A percentile compares a stretch with the other conserved stretches of the same genome.
Evolutionary conservation across 2,113 vertebrate species (phyloP).

Genomic region (Raja brachyura): DNA sequence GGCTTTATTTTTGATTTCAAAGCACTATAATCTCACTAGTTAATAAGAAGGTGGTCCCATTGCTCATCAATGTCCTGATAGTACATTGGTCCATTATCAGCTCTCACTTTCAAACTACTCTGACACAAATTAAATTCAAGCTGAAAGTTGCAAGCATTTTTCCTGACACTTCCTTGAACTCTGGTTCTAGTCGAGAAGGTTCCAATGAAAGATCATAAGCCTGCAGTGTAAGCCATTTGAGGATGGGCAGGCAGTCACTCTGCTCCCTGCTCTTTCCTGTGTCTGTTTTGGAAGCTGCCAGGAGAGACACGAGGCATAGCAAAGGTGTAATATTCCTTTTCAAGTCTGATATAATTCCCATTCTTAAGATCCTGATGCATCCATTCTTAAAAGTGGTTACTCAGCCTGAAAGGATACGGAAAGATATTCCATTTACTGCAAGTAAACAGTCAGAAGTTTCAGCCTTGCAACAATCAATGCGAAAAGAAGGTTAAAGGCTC

Average conservation of each 20-base stretch:
- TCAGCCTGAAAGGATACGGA: not conserved
- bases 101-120: not conserved
- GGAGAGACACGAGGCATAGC: not conserved
- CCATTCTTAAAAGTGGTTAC: not conserved
- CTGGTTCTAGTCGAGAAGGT: not conserved
- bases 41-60: not conserved
- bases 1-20: too few species aligned
- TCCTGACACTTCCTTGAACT: not conserved
- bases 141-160: not conserved
- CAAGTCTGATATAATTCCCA: not conserved
- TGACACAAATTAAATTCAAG: not conserved
- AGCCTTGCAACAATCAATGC: not conserved
- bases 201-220: too few species aligned
- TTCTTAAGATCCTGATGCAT: not conserved
- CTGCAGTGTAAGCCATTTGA: too few species aligned
- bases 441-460: not conserved
- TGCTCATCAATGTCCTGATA: not conserved
- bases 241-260: not conserved
- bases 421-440: not conserved
- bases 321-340: not conserved
- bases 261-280: not conserved
- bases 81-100: not conserved
- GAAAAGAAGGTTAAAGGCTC: not conserved
- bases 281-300: not conserved
- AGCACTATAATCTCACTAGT: not conserved